These are phyloP conservation scores for Dreissena polymorpha DNA, from an alignment of 1,140 invertebrate species.

Conservation along the genomic window DNA sequence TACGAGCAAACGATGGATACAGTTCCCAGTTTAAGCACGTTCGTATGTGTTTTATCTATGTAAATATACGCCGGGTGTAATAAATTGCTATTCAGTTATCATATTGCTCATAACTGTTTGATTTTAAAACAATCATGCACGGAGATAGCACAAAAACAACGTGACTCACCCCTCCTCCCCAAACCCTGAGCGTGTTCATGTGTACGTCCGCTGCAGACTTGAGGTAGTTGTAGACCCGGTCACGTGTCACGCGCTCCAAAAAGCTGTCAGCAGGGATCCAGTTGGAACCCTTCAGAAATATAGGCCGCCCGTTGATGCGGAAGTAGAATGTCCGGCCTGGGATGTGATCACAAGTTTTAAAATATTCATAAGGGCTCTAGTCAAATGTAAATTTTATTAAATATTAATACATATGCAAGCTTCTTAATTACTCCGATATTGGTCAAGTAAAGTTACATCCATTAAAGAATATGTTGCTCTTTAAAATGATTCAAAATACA, in stretches of 20 bases:
- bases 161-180: constrained; percentile 90
- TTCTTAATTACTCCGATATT: constrained; percentile 7
- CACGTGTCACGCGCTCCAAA: constrained; percentile 86
- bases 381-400: too few relatives aligned
- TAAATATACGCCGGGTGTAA: too few relatives aligned
- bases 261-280: constrained; percentile 95
- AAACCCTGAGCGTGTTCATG: constrained; percentile 97
- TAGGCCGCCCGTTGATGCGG: constrained; percentile 90
- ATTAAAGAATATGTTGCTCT: background rate
- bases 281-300: constrained; percentile 98
- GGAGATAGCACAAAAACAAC: too few relatives aligned
- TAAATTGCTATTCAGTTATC: too few relatives aligned
- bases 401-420: constrained; percentile 23
- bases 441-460: background rate
- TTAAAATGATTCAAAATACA: too few relatives aligned
- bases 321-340: constrained; percentile 93
- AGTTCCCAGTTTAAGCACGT: too few relatives aligned
- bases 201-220: constrained; percentile 88
- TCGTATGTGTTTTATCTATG: too few relatives aligned
- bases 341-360: background rate
- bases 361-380: too few relatives aligned
- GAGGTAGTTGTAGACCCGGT: constrained; percentile 83
- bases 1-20: too few relatives aligned
- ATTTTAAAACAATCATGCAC: too few relatives aligned
- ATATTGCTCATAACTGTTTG: too few relatives aligned